Percentiles rank a stretch among this genome's conserved stretches.
Evolutionary conservation across 2,113 vertebrate species (phyloP).

Genomic region (Tringa solitaria): DNA sequence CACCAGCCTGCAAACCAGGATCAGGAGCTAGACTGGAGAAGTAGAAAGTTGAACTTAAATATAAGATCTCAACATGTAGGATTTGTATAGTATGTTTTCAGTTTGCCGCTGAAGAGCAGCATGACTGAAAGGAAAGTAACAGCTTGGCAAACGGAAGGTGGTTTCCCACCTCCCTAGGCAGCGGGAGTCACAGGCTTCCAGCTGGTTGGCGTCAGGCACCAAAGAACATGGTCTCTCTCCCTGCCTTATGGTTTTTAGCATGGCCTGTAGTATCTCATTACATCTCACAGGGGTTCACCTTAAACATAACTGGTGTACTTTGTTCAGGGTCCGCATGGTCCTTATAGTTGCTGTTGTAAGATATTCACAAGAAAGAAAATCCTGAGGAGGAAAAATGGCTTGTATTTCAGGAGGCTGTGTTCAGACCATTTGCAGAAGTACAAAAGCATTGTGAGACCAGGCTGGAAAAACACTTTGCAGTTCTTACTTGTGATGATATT

Average conservation of each 20-base stretch:
- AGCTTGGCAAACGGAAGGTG: not conserved
- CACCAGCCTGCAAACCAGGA: not conserved
- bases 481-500: not conserved
- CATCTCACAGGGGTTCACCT: not conserved
- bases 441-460: not conserved
- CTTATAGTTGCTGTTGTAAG: not conserved
- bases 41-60: not conserved
- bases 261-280: not conserved
- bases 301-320: rapidly evolving
- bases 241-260: not conserved
- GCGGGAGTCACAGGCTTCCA: not conserved
- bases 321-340: not conserved
- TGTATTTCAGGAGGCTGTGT: not conserved
- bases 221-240: not conserved
- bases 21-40: not conserved
- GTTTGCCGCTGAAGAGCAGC: not conserved
- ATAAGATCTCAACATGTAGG: not conserved
- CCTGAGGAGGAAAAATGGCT: not conserved
- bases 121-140: not conserved
- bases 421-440: not conserved
- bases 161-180: not conserved
- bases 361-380: not conserved
- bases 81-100: not conserved
- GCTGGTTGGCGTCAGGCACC: not conserved
- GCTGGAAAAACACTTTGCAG: not conserved